Evolutionary conservation across 2,797 vertebrate genomes (phyloP).

Genomic region (Eulemur mongoz): DNA sequence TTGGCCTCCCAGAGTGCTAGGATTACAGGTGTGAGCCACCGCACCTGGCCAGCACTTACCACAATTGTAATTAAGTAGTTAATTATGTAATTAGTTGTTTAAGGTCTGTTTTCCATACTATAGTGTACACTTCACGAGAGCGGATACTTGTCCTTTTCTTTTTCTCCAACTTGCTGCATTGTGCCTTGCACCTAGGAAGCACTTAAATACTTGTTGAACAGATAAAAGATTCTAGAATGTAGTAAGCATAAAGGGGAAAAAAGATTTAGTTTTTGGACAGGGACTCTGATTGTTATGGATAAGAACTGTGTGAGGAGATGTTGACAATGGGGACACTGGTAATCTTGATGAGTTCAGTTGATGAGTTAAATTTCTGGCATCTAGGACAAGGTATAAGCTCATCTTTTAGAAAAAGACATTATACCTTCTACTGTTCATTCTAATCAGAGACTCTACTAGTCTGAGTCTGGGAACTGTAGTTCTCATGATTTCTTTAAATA

Average conservation of each 20-base stretch:
- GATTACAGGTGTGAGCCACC: too few species aligned
- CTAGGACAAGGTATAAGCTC: not conserved
- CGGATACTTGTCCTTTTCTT: not conserved
- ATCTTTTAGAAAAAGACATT: not conserved
- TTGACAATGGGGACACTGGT: not conserved
- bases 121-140: not conserved
- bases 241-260: not conserved
- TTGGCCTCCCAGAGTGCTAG: too few species aligned
- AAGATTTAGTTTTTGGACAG: not conserved
- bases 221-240: not conserved
- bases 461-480: not conserved
- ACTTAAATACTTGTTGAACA: slow-evolving; percentile 15
- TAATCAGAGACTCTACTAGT: not conserved
- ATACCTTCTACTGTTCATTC: not conserved
- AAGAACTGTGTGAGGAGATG: not conserved
- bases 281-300: not conserved
- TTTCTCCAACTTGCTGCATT: not conserved
- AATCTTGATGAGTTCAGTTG: not conserved
- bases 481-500: not conserved
- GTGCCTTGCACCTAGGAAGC: not conserved
- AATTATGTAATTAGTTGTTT: not conserved
- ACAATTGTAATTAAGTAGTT: slow-evolving; percentile 15
- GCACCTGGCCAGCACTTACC: not conserved
- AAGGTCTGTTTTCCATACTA: not conserved
- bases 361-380: not conserved